Percentiles rank a stretch among this genome's conserved stretches.
phyloP scores from a whole-genome alignment of 92 coral and sea anemone species.

The Porites divaricata region DNA sequence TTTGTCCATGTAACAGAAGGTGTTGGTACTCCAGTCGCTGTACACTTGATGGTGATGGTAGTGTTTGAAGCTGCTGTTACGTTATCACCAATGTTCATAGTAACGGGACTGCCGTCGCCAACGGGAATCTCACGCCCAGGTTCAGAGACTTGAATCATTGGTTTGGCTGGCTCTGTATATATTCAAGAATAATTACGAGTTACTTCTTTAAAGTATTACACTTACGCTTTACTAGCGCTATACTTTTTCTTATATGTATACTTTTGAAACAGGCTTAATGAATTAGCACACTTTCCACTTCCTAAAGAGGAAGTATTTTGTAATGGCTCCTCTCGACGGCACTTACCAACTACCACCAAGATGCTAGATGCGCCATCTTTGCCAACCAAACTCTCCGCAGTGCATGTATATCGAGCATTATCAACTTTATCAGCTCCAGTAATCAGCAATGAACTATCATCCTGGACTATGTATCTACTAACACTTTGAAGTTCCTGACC shows the following conservation, averaged over 20 bases:
- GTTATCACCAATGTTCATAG: constrained; percentile 61
- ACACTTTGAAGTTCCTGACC: constrained; percentile 8
- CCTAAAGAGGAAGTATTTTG: not conserved
- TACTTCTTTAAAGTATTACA: too few species aligned
- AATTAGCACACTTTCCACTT: too few species aligned
- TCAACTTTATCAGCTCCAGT: constrained; percentile 4
- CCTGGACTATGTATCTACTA: constrained; percentile 16
- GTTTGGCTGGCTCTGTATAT: constrained; percentile 41
- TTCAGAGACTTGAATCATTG: constrained; percentile 26
- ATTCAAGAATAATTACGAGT: not conserved
- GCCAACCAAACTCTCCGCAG: constrained; percentile 39
- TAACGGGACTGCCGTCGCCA: constrained; percentile 66
- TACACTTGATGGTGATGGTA: constrained; percentile 68
- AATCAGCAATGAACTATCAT: constrained; percentile 54
- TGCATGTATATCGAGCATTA: constrained; percentile 53
- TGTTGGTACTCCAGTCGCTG: constrained; percentile 76
- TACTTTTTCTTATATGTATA: too few species aligned
- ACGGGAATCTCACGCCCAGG: constrained; percentile 52
- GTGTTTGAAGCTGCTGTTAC: constrained; percentile 71
- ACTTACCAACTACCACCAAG: constrained; percentile 49
- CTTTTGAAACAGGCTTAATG: too few species aligned
- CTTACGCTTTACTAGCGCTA: not conserved
- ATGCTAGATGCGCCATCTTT: constrained; percentile 45
- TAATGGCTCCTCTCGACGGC: not conserved
- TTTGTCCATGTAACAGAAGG: constrained; percentile 75